These are phyloP conservation scores for Lophius piscatorius DNA, from an alignment of 2,113 vertebrate genomes.

Conservation along the genomic window DNA sequence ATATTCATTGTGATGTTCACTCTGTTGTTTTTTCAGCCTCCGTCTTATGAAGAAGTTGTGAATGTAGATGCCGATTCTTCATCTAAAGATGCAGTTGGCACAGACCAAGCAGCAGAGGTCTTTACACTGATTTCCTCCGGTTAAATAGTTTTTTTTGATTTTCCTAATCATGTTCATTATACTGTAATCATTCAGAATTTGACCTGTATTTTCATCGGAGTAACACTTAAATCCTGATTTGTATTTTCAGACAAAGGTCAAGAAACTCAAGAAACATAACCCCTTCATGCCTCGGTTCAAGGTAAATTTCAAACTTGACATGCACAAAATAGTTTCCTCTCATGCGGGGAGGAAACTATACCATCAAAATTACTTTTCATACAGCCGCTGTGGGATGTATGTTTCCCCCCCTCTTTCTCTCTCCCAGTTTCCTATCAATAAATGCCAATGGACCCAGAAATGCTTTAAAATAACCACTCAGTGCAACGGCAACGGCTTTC, in stretches of 20 bases:
- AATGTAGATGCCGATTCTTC: slow-evolving; percentile 31
- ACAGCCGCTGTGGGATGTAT: too few species aligned
- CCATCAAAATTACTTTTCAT: too few species aligned
- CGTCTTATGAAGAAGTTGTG: slow-evolving; percentile 53
- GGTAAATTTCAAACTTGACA: slow-evolving; percentile 37
- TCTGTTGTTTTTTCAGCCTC: slow-evolving; percentile 25
- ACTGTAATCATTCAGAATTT: too few species aligned
- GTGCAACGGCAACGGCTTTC: too few species aligned
- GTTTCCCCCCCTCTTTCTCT: too few species aligned
- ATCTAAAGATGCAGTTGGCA: slow-evolving; percentile 28
- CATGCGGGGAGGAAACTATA: too few species aligned
- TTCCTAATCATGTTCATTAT: background rate
- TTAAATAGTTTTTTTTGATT: background rate
- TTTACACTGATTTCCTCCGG: rapidly evolving
- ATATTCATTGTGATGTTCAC: background rate
- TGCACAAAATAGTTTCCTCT: background rate
- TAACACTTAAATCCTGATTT: background rate
- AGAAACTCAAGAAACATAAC: slow-evolving; percentile 59
- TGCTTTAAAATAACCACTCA: too few species aligned
- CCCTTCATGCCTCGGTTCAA: slow-evolving; percentile 71
- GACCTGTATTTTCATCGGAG: rapidly evolving
- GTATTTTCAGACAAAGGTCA: slow-evolving; percentile 53
- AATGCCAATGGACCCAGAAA: too few species aligned
- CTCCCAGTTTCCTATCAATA: too few species aligned
- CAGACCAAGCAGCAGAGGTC: slow-evolving; percentile 39